Base-by-base conservation (phyloP, 2,888 invertebrate species). In the Allophyes oxyacanthae region DNA sequence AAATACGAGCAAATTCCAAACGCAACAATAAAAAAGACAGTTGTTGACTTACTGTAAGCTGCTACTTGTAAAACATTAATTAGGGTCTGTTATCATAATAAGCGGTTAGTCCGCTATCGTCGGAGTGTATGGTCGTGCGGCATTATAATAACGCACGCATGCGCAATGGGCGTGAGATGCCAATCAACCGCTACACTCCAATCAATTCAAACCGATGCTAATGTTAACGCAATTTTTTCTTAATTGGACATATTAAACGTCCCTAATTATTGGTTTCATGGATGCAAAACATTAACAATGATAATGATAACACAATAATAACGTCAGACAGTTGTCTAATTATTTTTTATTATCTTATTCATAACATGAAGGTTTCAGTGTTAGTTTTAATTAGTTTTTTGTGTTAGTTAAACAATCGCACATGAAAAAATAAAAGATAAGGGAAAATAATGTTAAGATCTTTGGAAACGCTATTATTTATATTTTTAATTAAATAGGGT, bases 81-180 rank as follows among this genome's bases (percentile, higher is more conserved):
- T 81, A 79, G 65, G 74, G 66, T 75, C 65, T 75, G 75, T 75
- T 81, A 82, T 82, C 81, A 72, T 75, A 80, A 79, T 77, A 75
- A 65, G 72, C 64, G 70, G 74, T 76, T 57, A 46, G 50, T 15
- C 38, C 44, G 50, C 62, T 66, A 66, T 66, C 66, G 62, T 30
- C 6, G 56, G 41, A 55, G 54, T 64, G 62, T 63, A 69, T 59
- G 65, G 54, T 51, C 55, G 65, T 71, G 69, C 66, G 53, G 50
- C 67, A 60, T 6, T 55, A 63, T 59, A n/a, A n/a, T n/a, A 61
- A 49, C 67, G 45, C 56, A 49, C 76, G 79, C 84, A 80, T 76
- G 77, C 77, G 75, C 75, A 65, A 9, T 42, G 38, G 57, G 67
- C 80, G 77, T 83, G 81, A 74, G 64, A 57, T 67, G 79, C 75